A percentile compares a stretch with the other conserved stretches of the same genome.
Evolutionary conservation across 2,797 vertebrate genomes (phyloP).

Genomic region (Heterohyrax brucei): DNA sequence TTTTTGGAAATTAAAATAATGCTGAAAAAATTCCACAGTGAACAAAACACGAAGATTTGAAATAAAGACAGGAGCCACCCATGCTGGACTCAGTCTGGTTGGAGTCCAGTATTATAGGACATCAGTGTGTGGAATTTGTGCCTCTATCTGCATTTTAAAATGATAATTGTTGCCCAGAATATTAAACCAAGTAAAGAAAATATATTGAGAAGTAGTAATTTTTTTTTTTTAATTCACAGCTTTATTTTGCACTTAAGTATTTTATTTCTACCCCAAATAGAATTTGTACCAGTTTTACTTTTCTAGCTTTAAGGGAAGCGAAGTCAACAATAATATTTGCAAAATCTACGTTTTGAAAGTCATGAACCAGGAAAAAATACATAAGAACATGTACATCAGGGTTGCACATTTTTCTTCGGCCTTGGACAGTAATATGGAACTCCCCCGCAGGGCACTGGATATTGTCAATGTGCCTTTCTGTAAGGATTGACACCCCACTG

Average conservation of each 20-base stretch:
- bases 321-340: background rate
- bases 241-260: slow-evolving; percentile 10
- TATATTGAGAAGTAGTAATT: too few species aligned
- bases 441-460: accelerated
- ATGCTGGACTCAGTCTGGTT: accelerated
- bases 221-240: background rate
- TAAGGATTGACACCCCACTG: too few species aligned
- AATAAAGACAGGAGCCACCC: background rate
- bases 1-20: background rate
- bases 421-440: background rate
- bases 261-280: background rate
- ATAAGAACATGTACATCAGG: background rate
- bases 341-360: slow-evolving; percentile 21
- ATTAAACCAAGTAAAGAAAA: slow-evolving; percentile 5
- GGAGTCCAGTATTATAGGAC: too few species aligned
- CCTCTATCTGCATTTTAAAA: background rate
- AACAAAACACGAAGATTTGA: background rate
- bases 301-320: background rate
- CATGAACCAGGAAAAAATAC: slow-evolving; percentile 1
- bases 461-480: background rate
- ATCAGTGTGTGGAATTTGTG: background rate
- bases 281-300: slow-evolving; percentile 15
- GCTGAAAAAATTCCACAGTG: background rate
- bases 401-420: background rate
- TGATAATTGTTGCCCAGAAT: background rate